Conservation (phyloP, 2,113 vertebrate genomes). For the Seriola dumerili region DNA sequence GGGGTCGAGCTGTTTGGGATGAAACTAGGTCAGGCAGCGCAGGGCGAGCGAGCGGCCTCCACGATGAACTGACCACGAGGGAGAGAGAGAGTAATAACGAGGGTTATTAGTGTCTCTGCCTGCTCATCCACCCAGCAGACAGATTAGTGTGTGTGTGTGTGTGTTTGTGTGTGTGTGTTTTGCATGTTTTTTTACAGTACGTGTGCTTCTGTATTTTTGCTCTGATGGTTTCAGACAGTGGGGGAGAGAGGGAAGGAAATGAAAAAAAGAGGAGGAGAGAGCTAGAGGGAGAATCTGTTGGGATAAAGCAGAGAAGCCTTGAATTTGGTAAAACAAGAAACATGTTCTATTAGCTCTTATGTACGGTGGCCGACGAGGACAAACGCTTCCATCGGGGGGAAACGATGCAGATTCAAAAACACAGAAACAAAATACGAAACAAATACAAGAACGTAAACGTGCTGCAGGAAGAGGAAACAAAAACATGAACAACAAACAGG, state of each 20-base stretch:
- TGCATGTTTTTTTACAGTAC: background rate
- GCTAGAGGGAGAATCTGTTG: conserved; percentile 1
- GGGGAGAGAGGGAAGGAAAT: background rate
- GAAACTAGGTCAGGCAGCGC: conserved; percentile 72
- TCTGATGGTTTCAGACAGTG: conserved; percentile 34
- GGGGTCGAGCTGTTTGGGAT: conserved; percentile 51
- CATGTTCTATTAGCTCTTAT: background rate
- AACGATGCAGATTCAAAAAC: too few species aligned
- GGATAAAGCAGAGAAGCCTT: background rate
- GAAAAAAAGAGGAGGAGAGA: too few species aligned
- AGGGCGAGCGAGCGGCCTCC: conserved; percentile 35
- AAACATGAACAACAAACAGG: too few species aligned
- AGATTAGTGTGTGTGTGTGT: conserved; percentile 34
- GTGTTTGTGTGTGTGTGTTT: conserved; percentile 4
- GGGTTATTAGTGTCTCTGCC: conserved; percentile 47
- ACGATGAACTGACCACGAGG: conserved; percentile 47
- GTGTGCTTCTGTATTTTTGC: conserved; percentile 24
- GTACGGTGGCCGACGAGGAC: too few species aligned
- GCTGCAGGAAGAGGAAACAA: too few species aligned
- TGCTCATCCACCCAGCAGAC: conserved; percentile 45
- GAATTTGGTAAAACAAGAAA: background rate
- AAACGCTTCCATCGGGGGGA: too few species aligned
- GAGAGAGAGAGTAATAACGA: conserved; percentile 44
- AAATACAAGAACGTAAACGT: too few species aligned
- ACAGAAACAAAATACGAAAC: too few species aligned